Evolutionary conservation across 2,888 invertebrate species (phyloP).

Genomic region (Heteropelma amictum): DNA sequence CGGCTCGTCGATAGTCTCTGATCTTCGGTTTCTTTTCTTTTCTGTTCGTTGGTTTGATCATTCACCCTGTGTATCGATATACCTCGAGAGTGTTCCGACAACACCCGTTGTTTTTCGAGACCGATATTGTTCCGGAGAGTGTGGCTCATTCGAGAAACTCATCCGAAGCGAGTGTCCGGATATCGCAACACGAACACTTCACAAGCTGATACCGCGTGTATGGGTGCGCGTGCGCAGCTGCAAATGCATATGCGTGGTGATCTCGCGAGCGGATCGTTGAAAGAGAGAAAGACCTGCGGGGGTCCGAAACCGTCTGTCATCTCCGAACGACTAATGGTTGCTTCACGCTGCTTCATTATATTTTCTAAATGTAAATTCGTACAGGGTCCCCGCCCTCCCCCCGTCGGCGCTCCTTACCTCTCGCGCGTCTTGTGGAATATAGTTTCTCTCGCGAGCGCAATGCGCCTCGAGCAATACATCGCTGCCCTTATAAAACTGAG

Average conservation of each 20-base stretch:
- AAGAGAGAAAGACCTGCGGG: conserved; percentile 74
- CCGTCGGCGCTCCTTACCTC: conserved; percentile 49
- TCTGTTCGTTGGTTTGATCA: neutral
- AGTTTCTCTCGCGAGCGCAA: conserved; percentile 28
- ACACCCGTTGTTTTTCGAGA: conserved; percentile 35
- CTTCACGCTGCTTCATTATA: conserved; percentile 78
- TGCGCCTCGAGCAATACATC: conserved; percentile 61
- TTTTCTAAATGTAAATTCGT: conserved; percentile 78
- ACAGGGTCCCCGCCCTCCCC: conserved; percentile 66
- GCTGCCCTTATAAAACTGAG: conserved; percentile 72
- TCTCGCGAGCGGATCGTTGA: conserved; percentile 39
- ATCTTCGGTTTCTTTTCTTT: neutral
- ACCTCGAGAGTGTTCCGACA: neutral
- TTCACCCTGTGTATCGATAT: neutral
- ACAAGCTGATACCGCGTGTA: conserved; percentile 36
- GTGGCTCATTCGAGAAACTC: conserved; percentile 38
- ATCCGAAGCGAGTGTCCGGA: conserved; percentile 17
- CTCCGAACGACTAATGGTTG: conserved; percentile 78
- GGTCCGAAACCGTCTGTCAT: conserved; percentile 78
- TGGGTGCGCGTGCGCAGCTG: conserved; percentile 38
- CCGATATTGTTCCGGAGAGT: conserved; percentile 49
- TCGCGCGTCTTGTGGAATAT: conserved; percentile 46
- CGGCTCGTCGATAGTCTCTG: no score
- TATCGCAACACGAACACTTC: conserved; percentile 67
- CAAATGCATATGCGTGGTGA: conserved; percentile 41